Conservation (phyloP, 2,113 vertebrate genomes). For the Malaclemys terrapin region DNA sequence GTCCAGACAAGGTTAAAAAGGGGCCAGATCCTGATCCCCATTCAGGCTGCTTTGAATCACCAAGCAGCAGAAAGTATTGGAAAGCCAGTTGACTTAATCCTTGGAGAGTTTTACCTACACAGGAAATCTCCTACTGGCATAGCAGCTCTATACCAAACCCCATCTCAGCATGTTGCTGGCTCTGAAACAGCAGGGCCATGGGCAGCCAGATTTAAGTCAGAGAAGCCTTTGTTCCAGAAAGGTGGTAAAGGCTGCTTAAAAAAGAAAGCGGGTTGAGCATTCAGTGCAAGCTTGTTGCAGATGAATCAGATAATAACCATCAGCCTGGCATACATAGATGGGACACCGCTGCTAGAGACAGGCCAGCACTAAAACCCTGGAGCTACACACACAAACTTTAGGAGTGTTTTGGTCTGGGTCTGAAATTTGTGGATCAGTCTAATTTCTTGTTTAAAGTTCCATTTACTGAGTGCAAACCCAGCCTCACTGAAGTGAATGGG, state of each 20-base stretch:
- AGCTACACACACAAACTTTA: background rate
- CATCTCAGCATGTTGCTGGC: background rate
- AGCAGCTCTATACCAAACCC: background rate
- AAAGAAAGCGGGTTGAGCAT: background rate
- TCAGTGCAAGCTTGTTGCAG: background rate
- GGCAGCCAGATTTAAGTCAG: background rate
- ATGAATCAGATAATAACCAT: too few relatives aligned
- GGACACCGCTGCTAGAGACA: background rate
- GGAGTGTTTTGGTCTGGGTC: rapidly evolving
- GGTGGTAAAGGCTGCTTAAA: background rate
- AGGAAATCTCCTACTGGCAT: background rate
- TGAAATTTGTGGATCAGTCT: background rate
- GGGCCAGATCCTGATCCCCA: background rate
- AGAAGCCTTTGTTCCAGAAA: background rate
- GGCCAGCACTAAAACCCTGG: background rate
- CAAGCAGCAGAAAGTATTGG: background rate
- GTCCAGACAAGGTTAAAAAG: background rate
- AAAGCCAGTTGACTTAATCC: background rate
- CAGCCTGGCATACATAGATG: background rate
- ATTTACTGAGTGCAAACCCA: background rate
- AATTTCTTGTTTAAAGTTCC: background rate
- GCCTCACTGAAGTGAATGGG: rapidly evolving
- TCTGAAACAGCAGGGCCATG: background rate
- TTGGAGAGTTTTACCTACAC: background rate
- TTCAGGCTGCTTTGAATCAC: background rate